These are phyloP conservation scores for Phortica okadai DNA, from an alignment of 2,888 invertebrate species.

Conservation along the genomic window DNA sequence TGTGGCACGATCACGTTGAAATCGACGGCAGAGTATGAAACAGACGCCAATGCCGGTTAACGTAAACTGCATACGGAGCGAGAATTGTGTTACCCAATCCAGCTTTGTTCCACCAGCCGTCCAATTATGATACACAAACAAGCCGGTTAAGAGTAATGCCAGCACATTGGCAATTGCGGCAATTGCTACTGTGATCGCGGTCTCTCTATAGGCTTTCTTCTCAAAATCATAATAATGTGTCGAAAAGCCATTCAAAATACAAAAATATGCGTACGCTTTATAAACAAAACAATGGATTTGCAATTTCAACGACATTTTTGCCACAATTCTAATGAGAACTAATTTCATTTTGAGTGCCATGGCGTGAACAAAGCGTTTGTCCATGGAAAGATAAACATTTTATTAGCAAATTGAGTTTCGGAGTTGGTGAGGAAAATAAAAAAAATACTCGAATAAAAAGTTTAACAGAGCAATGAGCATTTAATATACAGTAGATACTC, in stretches of 20 bases:
- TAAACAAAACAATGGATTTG: not conserved
- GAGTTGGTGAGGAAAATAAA: not conserved
- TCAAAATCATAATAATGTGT: slow-evolving; percentile 7
- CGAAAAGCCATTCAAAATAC: slow-evolving; percentile 6
- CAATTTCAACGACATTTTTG: not conserved
- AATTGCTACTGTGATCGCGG: not conserved
- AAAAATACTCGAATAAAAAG: no score
- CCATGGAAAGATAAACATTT: not conserved
- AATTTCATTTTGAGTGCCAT: not conserved
- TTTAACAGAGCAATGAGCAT: no score
- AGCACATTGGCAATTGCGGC: slow-evolving; percentile 11
- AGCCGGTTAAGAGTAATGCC: not conserved
- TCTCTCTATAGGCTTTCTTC: not conserved
- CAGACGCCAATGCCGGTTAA: not conserved
- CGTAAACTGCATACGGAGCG: not conserved
- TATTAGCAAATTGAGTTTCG: slow-evolving; percentile 1
- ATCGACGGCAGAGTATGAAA: not conserved
- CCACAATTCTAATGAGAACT: not conserved
- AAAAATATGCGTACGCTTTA: not conserved
- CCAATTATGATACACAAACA: not conserved
- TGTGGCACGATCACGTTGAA: not conserved
- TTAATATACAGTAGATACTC: no score
- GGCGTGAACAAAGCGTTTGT: not conserved
- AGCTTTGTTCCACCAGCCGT: not conserved
- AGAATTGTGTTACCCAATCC: not conserved